Evolutionary conservation across 2,797 vertebrate genomes (phyloP).

Genomic region (Enteromius fasciolatus): DNA sequence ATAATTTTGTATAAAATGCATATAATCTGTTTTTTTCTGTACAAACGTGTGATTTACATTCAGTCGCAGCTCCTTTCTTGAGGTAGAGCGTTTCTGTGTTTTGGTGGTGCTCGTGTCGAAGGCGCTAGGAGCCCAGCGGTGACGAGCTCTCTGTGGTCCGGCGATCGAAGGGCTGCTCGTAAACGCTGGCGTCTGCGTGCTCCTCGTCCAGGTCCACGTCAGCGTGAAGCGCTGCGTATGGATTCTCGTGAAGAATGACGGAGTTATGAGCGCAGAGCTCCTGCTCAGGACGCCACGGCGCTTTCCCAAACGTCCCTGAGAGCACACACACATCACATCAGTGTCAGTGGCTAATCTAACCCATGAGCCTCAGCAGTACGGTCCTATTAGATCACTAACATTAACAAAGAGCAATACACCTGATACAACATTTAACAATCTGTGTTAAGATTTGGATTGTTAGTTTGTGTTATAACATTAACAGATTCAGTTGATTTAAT

Average conservation of each 20-base stretch:
- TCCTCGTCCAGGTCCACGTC: constrained; percentile 76
- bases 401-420: too few species aligned
- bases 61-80: constrained; percentile 77
- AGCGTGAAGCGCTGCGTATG: constrained; percentile 72
- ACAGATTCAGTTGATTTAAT: too few species aligned
- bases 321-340: constrained; percentile 45
- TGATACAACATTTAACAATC: too few species aligned
- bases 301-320: constrained; percentile 94
- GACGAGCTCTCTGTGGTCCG: constrained; percentile 75
- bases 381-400: background rate
- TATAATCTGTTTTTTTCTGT: constrained; percentile 80
- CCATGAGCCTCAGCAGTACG: too few species aligned
- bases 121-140: constrained; percentile 80
- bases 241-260: constrained; percentile 73
- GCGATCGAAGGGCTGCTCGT: constrained; percentile 77
- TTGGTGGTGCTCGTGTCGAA: constrained; percentile 68
- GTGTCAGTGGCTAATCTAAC: background rate
- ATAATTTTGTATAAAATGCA: constrained; percentile 84
- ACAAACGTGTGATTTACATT: constrained; percentile 78
- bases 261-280: constrained; percentile 74
- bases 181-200: constrained; percentile 66
- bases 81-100: constrained; percentile 83
- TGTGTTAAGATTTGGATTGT: too few species aligned
- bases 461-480: too few species aligned
- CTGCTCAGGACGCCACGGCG: constrained; percentile 83